Conservation (phyloP, 2,113 vertebrate genomes). For the Tragelaphus buxtoni region DNA sequence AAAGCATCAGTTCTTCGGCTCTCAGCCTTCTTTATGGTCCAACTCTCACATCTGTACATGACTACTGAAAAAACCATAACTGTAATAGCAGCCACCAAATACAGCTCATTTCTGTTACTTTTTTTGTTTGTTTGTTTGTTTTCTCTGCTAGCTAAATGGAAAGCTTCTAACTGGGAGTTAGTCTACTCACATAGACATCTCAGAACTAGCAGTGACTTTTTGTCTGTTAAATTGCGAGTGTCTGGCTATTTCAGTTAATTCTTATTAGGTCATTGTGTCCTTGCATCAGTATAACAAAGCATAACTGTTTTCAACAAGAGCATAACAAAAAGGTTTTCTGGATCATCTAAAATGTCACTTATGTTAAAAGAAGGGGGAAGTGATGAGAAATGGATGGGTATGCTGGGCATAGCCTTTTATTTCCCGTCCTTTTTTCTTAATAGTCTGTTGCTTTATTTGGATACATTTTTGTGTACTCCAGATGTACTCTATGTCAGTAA, state of each 20-base stretch:
- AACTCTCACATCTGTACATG: not conserved
- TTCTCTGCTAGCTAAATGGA: not conserved
- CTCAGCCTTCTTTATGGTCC: not conserved
- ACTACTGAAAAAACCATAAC: not conserved
- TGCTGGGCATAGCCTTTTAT: not conserved
- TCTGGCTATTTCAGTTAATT: not conserved
- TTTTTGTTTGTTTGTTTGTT: not conserved
- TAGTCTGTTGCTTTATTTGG: not conserved
- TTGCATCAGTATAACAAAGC: not conserved
- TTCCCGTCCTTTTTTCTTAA: not conserved
- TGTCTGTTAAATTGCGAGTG: not conserved
- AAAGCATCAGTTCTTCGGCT: not conserved
- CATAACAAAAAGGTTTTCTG: not conserved
- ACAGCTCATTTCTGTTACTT: not conserved
- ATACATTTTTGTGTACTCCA: not conserved
- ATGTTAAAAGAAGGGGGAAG: not conserved
- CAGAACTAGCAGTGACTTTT: not conserved
- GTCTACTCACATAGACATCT: no score
- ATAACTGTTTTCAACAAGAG: not conserved
- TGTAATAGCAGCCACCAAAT: not conserved
- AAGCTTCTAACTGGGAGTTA: not conserved
- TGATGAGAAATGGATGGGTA: not conserved
- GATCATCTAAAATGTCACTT: not conserved
- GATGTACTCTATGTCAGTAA: not conserved
- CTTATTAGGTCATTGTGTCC: not conserved